Conservation (phyloP, 2,797 vertebrate genomes). For the Etheostoma perlongum region DNA sequence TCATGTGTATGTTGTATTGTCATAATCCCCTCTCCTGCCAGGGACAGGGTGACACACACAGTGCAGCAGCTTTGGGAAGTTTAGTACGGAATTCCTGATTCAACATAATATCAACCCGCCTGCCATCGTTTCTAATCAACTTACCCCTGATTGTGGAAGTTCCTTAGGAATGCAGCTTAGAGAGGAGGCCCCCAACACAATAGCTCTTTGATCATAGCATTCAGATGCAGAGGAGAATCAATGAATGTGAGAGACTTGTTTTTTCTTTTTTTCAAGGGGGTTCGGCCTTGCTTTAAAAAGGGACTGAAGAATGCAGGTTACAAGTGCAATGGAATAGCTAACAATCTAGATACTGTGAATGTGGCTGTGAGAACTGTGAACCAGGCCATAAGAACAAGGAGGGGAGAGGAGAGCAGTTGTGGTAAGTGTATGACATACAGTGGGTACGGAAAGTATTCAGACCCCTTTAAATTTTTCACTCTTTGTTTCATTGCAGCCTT, state of each 20-base stretch:
- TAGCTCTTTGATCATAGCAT: constrained; percentile 52
- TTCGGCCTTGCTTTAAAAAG: constrained; percentile 48
- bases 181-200: constrained; percentile 52
- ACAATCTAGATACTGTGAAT: not conserved
- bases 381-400: constrained; percentile 23
- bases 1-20: constrained; percentile 37
- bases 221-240: constrained; percentile 43
- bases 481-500: too few species aligned
- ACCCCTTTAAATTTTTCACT: too few species aligned
- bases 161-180: constrained; percentile 69
- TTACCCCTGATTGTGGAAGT: constrained; percentile 57
- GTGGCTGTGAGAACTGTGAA: not conserved
- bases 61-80: constrained; percentile 61
- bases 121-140: constrained; percentile 76
- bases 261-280: constrained; percentile 7
- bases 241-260: constrained; percentile 22
- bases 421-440: not conserved
- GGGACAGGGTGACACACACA: constrained; percentile 59
- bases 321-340: constrained; percentile 37
- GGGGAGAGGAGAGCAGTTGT: not conserved
- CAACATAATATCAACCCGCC: constrained; percentile 60
- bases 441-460: too few species aligned
- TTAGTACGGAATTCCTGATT: constrained; percentile 65
- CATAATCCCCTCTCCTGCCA: constrained; percentile 56
- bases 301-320: constrained; percentile 73